Base-by-base conservation (phyloP, 2,888 invertebrate species). In the Brachyptera risi region DNA sequence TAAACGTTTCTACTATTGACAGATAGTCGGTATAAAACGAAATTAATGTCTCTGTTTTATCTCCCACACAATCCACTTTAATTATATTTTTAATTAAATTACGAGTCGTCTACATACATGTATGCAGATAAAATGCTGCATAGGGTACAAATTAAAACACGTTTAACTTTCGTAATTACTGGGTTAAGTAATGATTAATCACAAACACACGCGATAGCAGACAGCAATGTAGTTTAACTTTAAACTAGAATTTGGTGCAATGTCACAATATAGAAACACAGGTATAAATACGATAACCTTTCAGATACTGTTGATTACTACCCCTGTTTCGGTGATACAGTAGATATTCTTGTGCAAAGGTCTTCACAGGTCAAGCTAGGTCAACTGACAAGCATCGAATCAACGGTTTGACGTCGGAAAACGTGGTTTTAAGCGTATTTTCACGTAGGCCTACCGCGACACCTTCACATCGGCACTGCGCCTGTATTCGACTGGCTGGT, bases 401-500 rank as follows among this genome's bases (percentile, higher is more conserved):
- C 37, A 54, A 21, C 37, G 11, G 17, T 35, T 35, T 15, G 37
- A 54, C 54, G 54, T 17, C 17, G 37, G 37, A n/a, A 37, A 54
- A 37, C 54, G 54, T 54, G 54, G 54, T 54, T 54, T 54, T 54
- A 54, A 54, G 24, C 37, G 37, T 21, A 54, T 54, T 54, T 54
- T 54, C 54, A 35, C 54, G 17, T 31, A 37, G 7, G 54, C 54
- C 35, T 54, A 54, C 19, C 35, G 54, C 54, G 47, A 54, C 37
- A 54, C 54, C 54, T 51, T 57, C 49, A 31, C n/a, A 23, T 23
- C 57, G 27, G 24, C 51, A 5, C 35, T 63, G 40, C 42, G 59
- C 51, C 60, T 63, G 60, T 23, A 40, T 63, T 58, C 63, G 35
- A 63, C 63, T 63, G 60, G 27, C 57, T 57, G 37, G 49, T n/a